Conservation (phyloP, 2,113 vertebrate genomes). For the Athene cunicularia region DNA sequence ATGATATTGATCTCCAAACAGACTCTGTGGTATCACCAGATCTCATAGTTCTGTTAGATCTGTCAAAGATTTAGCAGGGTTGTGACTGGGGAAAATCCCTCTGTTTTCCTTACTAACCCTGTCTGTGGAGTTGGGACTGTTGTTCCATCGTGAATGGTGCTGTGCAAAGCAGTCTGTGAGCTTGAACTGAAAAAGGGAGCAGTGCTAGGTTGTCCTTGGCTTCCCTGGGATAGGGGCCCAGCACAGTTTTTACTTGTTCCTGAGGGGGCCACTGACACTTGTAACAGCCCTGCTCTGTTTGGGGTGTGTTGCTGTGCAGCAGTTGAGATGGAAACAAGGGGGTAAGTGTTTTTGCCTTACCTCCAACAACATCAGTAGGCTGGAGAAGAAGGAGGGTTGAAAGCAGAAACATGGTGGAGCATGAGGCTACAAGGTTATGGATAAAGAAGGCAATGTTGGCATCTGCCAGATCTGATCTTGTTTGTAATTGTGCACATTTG, state of each 20-base stretch:
- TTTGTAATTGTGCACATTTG: background rate
- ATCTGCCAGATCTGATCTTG: background rate
- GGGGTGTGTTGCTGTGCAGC: background rate
- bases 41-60: background rate
- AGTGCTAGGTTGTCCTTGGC: background rate
- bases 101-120: background rate
- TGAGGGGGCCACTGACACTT: background rate
- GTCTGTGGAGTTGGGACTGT: background rate
- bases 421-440: background rate
- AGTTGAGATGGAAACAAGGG: background rate
- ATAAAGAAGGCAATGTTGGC: background rate
- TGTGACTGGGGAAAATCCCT: background rate
- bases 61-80: background rate
- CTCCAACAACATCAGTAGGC: background rate
- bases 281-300: background rate
- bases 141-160: background rate
- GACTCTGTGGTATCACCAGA: background rate
- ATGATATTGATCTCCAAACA: background rate
- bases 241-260: background rate
- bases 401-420: background rate
- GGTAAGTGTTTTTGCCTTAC: background rate
- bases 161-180: background rate
- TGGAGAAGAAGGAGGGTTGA: background rate
- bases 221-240: background rate
- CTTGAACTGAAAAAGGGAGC: background rate